Percentiles rank a stretch among this genome's conserved stretches.
These are phyloP conservation scores for Zaprionus inermis DNA, from an alignment of 1,140 invertebrate species.

Conservation along the genomic window DNA sequence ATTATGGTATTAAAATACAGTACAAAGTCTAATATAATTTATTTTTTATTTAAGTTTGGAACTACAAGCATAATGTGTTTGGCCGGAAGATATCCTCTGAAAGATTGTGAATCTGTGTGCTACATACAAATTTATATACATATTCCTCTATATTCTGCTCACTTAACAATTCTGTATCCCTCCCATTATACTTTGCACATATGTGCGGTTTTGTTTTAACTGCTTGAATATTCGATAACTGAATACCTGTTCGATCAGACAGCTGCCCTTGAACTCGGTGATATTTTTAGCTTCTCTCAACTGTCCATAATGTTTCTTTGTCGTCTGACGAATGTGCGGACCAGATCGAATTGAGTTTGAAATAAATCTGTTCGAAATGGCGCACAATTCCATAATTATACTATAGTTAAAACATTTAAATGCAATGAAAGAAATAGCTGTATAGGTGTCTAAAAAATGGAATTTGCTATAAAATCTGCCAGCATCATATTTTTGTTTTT, in stretches of 20 bases:
- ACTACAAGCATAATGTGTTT: not conserved
- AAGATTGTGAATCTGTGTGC: not conserved
- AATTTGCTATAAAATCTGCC: not conserved
- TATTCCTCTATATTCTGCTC: not conserved
- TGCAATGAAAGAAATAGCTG: conserved; percentile 3
- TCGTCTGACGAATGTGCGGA: conserved; percentile 24
- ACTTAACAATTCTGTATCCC: not conserved
- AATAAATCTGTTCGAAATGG: conserved; percentile 22
- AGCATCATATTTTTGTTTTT: not conserved
- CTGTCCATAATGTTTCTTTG: conserved; percentile 38
- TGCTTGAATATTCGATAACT: conserved; percentile 6
- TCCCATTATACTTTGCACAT: not conserved
- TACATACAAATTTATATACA: not conserved
- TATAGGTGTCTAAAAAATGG: not conserved
- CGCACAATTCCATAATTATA: conserved; percentile 29
- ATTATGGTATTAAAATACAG: not conserved
- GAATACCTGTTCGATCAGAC: conserved; percentile 11
- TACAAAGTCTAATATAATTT: too few relatives aligned
- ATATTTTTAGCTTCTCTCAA: conserved; percentile 15
- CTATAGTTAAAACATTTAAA: conserved; percentile 28
- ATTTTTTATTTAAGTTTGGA: not conserved
- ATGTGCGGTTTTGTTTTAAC: not conserved
- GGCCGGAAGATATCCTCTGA: not conserved
- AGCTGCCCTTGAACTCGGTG: conserved; percentile 24
- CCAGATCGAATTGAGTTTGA: not conserved